Evolutionary conservation across 30 jellyfish, hydroid and myxozoan genomes (phyloP).

Genomic region (Chrysaora quinquecirrha): DNA sequence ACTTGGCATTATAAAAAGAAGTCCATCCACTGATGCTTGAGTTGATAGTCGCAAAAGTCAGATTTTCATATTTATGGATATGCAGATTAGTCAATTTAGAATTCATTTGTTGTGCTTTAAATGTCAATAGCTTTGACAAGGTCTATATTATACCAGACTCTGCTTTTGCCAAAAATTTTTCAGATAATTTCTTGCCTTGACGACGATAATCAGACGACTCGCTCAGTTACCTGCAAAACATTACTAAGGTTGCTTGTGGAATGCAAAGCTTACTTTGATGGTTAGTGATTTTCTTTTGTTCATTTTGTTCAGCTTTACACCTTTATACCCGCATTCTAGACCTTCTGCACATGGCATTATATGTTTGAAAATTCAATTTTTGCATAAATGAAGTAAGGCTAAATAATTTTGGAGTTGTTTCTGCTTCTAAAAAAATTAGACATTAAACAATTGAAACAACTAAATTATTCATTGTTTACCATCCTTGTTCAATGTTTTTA

Average conservation of each 20-base stretch:
- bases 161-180: too few species aligned
- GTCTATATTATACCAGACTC: too few species aligned
- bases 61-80: too few species aligned
- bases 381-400: background rate
- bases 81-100: too few species aligned
- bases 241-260: slow-evolving; percentile 73
- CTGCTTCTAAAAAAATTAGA: background rate
- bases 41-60: too few species aligned
- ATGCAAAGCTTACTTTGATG: slow-evolving; percentile 66
- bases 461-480: background rate
- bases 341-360: too few species aligned
- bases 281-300: slow-evolving; percentile 26
- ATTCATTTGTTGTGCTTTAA: too few species aligned
- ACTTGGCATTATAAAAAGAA: too few species aligned
- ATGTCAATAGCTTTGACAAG: too few species aligned
- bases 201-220: slow-evolving; percentile 82
- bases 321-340: too few species aligned
- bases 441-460: background rate
- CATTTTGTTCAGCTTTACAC: background rate
- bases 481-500: too few species aligned
- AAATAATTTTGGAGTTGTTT: background rate
- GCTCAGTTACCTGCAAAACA: slow-evolving; percentile 87
- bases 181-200: slow-evolving; percentile 86
- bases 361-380: background rate
- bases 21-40: too few species aligned